Evolutionary conservation across 2,113 vertebrate species (phyloP).

Genomic region (cat (Felis catus)): DNA sequence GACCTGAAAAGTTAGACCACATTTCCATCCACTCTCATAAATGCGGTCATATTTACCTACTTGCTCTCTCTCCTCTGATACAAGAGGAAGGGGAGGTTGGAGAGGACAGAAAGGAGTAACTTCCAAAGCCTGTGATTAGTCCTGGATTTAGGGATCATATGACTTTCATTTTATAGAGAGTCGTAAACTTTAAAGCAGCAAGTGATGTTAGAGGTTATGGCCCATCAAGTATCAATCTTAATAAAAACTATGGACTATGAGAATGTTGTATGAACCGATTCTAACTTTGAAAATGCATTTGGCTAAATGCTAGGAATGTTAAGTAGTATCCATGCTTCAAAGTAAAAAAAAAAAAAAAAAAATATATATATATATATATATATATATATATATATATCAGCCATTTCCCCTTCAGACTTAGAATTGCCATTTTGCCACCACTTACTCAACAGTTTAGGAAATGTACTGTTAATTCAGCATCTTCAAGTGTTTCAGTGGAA

Average conservation of each 20-base stretch:
- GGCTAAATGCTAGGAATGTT: not conserved
- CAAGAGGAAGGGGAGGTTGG: not conserved
- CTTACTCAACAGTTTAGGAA: not conserved
- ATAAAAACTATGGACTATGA: not conserved
- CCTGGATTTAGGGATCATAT: not conserved
- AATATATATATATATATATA: not conserved
- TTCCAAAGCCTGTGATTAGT: constrained; percentile 51
- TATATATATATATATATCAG: not conserved
- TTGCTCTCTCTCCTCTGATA: not conserved
- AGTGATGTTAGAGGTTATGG: not conserved
- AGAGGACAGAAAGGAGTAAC: not conserved
- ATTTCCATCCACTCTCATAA: constrained; percentile 40
- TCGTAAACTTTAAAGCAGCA: constrained; percentile 23
- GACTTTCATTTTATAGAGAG: not conserved
- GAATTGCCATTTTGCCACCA: not conserved
- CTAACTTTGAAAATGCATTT: not conserved
- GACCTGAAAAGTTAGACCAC: not conserved
- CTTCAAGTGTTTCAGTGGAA: constrained; percentile 40
- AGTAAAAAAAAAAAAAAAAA: not conserved
- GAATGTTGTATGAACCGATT: not conserved
- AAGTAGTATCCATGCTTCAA: not conserved
- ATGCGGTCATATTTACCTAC: not conserved
- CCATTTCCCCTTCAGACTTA: not conserved
- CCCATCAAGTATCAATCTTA: not conserved
- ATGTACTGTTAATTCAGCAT: not conserved